Evolutionary conservation across 1,140 invertebrate species (phyloP), one percentile per base, ranked within the genome.

Genomic region (Leucophenga varia): DNA sequence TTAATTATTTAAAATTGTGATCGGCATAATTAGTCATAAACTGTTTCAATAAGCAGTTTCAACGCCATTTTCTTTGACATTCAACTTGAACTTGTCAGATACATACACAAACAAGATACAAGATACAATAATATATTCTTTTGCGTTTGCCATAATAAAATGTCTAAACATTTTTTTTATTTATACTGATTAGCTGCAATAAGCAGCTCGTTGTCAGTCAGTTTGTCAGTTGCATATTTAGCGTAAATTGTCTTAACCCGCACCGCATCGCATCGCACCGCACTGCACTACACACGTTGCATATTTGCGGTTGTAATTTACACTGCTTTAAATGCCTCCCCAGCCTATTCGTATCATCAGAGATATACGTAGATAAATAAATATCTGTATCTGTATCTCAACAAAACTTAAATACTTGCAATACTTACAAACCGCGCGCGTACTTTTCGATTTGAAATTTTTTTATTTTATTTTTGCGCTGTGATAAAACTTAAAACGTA

Each of bases 231-330:
- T 39, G 57, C 51, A 43, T 36, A 43, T 57, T 55, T 52, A 42
- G 32, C 50, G 10, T 10, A 6, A 6, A 17, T 17, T 37, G 16
- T 12, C 55, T 55, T 53, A 53, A 58, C 5, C 22, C 10, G 22
- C 22, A n/a, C 22, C 22, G 22, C 10, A 6, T 25, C 10, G 22
- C 22, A 40, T 55, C 50, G 45, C 28, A 38, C 36, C 40, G 63
- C n/a, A n/a, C n/a, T n/a, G n/a, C n/a, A n/a, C n/a, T n/a, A n/a
- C n/a, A n/a, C n/a, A n/a, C n/a, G n/a, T n/a, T n/a, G n/a, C n/a
- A n/a, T n/a, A n/a, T 54, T 65, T 61, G 63, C 51, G 59, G 63
- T 55, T 59, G 63, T 67, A 67, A 67, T 61, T 67, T 59, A 67
- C 59, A 57, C 44, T 38, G 43, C 31, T 14, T n/a, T n/a, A n/a